These are phyloP conservation scores for Lamellibrachia columna DNA, from an alignment of 2,888 invertebrate species.

Conservation along the genomic window DNA sequence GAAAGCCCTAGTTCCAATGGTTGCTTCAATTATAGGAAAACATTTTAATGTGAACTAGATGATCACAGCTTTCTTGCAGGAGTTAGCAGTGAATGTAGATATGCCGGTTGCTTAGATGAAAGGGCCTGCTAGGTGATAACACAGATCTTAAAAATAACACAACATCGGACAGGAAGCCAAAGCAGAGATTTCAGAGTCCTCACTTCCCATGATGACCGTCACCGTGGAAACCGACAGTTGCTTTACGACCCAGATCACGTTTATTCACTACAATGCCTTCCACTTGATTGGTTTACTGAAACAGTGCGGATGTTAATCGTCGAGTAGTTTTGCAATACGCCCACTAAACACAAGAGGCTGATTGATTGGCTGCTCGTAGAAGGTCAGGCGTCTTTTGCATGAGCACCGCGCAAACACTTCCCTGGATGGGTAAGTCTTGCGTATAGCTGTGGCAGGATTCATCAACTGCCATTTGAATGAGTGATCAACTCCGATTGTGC, in stretches of 20 bases:
- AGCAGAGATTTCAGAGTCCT: too few relatives aligned
- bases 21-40: too few relatives aligned
- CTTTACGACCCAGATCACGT: background rate
- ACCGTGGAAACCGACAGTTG: background rate
- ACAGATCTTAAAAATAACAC: too few relatives aligned
- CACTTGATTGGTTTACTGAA: background rate
- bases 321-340: constrained; percentile 1
- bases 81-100: too few relatives aligned
- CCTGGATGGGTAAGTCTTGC: background rate
- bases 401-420: background rate
- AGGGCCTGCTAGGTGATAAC: too few relatives aligned
- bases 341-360: constrained; percentile 11
- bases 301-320: constrained; percentile 5
- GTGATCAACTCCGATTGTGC: background rate
- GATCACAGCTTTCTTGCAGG: too few relatives aligned
- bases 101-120: too few relatives aligned
- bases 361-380: background rate
- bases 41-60: too few relatives aligned
- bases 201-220: background rate
- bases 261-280: constrained; percentile 7
- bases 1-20: too few relatives aligned
- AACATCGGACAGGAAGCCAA: too few relatives aligned
- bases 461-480: background rate
- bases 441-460: background rate
- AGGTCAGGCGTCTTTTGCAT: background rate